These are phyloP conservation scores for Propithecus coquereli DNA, from an alignment of 2,113 vertebrate genomes.

Conservation along the genomic window DNA sequence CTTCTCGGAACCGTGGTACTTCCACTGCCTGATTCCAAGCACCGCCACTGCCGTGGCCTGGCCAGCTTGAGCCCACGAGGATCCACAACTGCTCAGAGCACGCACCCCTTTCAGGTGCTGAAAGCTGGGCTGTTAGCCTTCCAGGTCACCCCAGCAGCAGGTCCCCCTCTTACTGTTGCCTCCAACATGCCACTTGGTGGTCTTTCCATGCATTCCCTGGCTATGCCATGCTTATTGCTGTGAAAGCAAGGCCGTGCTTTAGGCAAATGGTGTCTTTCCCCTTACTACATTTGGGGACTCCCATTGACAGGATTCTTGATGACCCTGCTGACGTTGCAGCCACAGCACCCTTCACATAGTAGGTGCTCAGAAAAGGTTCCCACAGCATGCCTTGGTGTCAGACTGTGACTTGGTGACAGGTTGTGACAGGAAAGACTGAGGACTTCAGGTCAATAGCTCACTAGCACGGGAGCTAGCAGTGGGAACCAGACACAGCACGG, in stretches of 20 bases:
- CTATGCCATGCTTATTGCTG: not conserved
- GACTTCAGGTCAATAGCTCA: not conserved
- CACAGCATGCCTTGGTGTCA: not conserved
- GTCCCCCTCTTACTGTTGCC: not conserved
- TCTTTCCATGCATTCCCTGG: not conserved
- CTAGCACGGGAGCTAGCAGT: accelerated
- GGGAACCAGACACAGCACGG: not conserved
- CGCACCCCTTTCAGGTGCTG: not conserved
- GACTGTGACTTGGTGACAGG: too few species aligned
- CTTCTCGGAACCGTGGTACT: not conserved
- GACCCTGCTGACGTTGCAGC: not conserved
- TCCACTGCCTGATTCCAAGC: not conserved
- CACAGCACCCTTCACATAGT: not conserved
- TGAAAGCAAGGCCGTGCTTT: not conserved
- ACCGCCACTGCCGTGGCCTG: accelerated
- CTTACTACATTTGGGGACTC: not conserved
- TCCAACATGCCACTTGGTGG: too few species aligned
- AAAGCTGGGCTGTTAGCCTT: not conserved
- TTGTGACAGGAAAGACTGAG: not conserved
- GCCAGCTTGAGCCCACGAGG: accelerated
- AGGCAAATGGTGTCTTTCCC: not conserved
- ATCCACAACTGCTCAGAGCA: not conserved
- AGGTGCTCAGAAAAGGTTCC: not conserved
- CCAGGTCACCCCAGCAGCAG: not conserved
- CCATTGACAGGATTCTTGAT: not conserved